Percentiles rank a stretch among this genome's conserved stretches.
Conservation (phyloP, 1,140 invertebrate species). For the Sarcophaga peregrina region DNA sequence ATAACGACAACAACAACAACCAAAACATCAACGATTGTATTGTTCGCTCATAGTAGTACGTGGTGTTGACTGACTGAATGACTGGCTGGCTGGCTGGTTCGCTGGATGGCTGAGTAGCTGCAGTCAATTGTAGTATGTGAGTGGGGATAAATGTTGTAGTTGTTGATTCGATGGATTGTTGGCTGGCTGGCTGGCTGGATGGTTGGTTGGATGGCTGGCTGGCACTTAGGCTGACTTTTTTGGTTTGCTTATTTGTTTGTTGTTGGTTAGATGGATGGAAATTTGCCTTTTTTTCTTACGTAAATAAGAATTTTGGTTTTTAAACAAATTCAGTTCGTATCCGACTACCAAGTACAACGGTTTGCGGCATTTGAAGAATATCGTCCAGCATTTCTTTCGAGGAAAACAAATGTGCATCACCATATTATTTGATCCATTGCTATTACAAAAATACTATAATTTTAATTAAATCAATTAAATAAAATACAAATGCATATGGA, state of each 20-base stretch:
- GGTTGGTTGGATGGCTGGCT: slow-evolving; percentile 7
- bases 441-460: too few relatives aligned
- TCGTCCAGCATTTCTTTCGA: not conserved
- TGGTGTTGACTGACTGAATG: not conserved
- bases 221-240: not conserved
- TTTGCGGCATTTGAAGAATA: slow-evolving; percentile 38
- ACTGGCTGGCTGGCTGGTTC: not conserved
- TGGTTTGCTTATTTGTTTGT: not conserved
- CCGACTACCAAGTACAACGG: slow-evolving; percentile 46
- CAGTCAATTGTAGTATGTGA: slow-evolving; percentile 8
- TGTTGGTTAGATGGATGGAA: slow-evolving; percentile 42
- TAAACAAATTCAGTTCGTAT: slow-evolving; percentile 47
- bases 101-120: slow-evolving; percentile 19
- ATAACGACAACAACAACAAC: slow-evolving; percentile 4
- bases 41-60: slow-evolving; percentile 22
- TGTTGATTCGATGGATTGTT: slow-evolving; percentile 7
- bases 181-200: not conserved
- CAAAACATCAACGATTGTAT: slow-evolving; percentile 14
- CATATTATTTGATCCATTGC: not conserved
- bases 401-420: slow-evolving; percentile 5
- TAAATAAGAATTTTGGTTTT: slow-evolving; percentile 46
- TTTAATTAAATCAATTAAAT: too few relatives aligned
- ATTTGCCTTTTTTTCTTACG: slow-evolving; percentile 46
- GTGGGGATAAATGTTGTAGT: not conserved
- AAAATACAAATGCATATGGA: too few relatives aligned